phyloP scores from a whole-genome alignment of 2,888 invertebrate genomes.

The Rhagonycha lutea region DNA sequence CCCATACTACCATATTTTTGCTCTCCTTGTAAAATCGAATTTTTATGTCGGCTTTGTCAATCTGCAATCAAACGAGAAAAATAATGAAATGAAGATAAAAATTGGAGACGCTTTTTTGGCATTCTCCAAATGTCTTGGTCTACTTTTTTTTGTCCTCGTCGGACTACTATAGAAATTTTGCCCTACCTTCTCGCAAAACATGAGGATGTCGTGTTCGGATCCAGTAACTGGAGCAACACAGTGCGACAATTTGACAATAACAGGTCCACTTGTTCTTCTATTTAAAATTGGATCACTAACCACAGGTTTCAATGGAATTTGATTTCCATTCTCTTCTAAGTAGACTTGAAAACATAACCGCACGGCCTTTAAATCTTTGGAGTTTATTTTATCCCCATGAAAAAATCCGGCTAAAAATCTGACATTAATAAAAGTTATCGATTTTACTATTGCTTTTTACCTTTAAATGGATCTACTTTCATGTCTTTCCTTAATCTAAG shows the following conservation, averaged over 20 bases:
- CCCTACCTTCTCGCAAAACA: background rate
- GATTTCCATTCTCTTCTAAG: background rate
- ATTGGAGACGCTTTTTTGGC: too few relatives aligned
- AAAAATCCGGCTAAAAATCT: background rate
- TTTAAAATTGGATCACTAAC: background rate
- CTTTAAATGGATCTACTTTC: background rate
- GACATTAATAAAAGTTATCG: background rate
- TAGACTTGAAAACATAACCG: background rate
- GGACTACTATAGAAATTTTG: background rate
- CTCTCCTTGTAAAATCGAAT: background rate
- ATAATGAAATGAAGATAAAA: too few relatives aligned
- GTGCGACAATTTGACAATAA: background rate
- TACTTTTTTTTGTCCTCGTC: too few relatives aligned
- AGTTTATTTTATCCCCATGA: background rate
- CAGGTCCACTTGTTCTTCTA: background rate
- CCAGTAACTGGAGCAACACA: background rate
- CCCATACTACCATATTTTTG: background rate
- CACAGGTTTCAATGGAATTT: background rate
- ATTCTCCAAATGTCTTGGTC: too few relatives aligned
- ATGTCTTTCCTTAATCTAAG: background rate
- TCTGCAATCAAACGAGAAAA: background rate
- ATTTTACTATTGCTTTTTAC: background rate
- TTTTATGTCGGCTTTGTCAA: background rate
- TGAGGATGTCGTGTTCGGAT: background rate
- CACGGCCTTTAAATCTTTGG: background rate